phyloP scores from a whole-genome alignment of 2,113 vertebrate genomes.

The Colistium nudipinnis region DNA sequence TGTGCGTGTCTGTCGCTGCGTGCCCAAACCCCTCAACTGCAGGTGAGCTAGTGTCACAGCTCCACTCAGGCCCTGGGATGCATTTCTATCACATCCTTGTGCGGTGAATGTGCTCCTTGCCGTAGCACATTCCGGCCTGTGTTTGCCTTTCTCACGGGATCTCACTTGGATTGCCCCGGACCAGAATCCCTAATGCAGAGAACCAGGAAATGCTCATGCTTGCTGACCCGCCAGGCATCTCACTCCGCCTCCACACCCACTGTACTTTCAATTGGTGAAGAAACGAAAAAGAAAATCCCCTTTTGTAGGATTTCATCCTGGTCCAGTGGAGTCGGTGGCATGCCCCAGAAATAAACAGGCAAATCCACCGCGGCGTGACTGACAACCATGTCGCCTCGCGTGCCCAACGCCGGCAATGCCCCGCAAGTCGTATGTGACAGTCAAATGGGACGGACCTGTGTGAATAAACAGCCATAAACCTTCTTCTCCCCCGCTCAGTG shows the following conservation, averaged over 20 bases:
- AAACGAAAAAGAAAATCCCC: conserved; percentile 32
- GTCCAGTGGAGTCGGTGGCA: conserved; percentile 20
- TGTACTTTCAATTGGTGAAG: conserved; percentile 37
- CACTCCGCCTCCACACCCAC: conserved; percentile 8
- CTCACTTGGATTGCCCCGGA: conserved; percentile 13
- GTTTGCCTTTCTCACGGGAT: conserved; percentile 44
- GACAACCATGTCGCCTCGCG: conserved; percentile 57
- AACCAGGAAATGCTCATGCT: conserved; percentile 8
- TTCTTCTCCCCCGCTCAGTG: conserved; percentile 22
- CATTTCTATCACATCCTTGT: conserved; percentile 38
- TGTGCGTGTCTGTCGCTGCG: neutral
- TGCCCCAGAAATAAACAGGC: conserved; percentile 35
- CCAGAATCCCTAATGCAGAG: conserved; percentile 11
- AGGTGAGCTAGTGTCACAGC: conserved; percentile 10
- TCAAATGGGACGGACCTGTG: conserved; percentile 24
- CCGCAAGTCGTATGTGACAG: conserved; percentile 59
- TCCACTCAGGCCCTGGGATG: conserved; percentile 21
- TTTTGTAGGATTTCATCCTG: conserved; percentile 33
- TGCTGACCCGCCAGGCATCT: conserved; percentile 12
- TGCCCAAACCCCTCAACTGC: conserved; percentile 19
- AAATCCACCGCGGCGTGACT: conserved; percentile 50
- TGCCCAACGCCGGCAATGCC: conserved; percentile 30
- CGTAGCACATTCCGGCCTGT: conserved; percentile 3
- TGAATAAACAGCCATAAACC: neutral
- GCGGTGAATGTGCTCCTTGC: conserved; percentile 1